These are phyloP conservation scores for Procambarus virginalis DNA, from an alignment of 1,140 invertebrate species.

Conservation along the genomic window DNA sequence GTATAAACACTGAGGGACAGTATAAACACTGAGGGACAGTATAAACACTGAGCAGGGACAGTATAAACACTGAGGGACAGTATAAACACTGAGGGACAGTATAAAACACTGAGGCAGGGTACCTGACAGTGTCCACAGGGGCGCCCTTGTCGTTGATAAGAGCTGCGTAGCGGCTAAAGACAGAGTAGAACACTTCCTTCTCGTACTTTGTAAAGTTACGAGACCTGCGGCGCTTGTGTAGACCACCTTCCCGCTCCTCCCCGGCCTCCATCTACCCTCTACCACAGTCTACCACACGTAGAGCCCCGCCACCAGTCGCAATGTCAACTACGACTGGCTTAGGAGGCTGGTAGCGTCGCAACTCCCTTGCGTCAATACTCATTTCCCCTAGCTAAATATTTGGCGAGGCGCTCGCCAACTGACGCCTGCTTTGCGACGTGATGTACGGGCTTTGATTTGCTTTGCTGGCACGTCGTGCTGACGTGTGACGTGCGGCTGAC, in stretches of 20 bases:
- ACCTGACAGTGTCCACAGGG: slow-evolving; percentile 15
- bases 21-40: too few species aligned
- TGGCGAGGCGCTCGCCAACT: slow-evolving; percentile 1
- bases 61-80: too few species aligned
- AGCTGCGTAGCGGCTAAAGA: slow-evolving; percentile 32
- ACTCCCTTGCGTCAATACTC: slow-evolving; percentile 53
- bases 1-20: too few species aligned
- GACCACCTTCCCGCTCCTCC: neutral
- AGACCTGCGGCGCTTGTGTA: slow-evolving; percentile 27
- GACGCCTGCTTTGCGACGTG: too few species aligned
- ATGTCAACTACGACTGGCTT: slow-evolving; percentile 40
- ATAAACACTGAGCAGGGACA: too few species aligned
- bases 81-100: too few species aligned
- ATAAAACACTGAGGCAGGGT: too few species aligned
- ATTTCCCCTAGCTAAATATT: slow-evolving; percentile 47
- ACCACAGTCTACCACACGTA: neutral
- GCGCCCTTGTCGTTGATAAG: slow-evolving; percentile 39
- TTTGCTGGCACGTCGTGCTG: too few species aligned
- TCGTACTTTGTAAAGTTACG: slow-evolving; percentile 58
- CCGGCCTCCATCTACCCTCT: neutral
- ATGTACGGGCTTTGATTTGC: too few species aligned
- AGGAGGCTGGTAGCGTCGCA: slow-evolving; percentile 43
- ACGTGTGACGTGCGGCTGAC: too few species aligned
- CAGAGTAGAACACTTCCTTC: slow-evolving; percentile 52
- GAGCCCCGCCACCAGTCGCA: neutral